phyloP scores from a whole-genome alignment of 2,113 vertebrate species.

The Leiothrix lutea region DNA sequence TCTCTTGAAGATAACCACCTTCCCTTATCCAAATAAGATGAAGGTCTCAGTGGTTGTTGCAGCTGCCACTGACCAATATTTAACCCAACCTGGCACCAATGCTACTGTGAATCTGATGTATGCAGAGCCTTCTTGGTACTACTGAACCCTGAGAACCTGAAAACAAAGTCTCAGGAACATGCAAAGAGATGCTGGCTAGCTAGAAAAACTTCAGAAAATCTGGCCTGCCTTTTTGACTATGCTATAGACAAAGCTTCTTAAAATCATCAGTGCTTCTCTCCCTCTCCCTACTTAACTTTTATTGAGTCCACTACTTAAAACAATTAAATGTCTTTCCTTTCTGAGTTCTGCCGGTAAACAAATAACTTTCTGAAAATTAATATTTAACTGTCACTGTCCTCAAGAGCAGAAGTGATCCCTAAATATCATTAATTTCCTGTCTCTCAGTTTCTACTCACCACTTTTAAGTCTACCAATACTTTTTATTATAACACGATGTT shows the following conservation, averaged over 20 bases:
- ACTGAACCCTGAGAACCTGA: not conserved
- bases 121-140: not conserved
- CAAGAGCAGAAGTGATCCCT: not conserved
- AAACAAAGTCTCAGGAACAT: not conserved
- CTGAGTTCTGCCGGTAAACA: not conserved
- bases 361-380: not conserved
- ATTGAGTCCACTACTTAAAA: not conserved
- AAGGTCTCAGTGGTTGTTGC: not conserved
- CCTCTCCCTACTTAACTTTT: not conserved
- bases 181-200: not conserved
- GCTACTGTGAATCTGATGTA: not conserved
- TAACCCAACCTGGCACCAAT: not conserved
- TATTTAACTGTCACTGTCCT: not conserved
- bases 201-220: not conserved
- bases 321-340: not conserved
- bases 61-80: not conserved
- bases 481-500: not conserved
- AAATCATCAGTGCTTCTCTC: not conserved
- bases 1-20: not conserved
- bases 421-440: not conserved
- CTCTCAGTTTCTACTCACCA: not conserved
- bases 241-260: not conserved
- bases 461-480: not conserved
- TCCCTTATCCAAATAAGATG: not conserved
- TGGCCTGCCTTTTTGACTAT: not conserved